Conservation (phyloP, 2,797 vertebrate genomes). For the Buceros bicornis region DNA sequence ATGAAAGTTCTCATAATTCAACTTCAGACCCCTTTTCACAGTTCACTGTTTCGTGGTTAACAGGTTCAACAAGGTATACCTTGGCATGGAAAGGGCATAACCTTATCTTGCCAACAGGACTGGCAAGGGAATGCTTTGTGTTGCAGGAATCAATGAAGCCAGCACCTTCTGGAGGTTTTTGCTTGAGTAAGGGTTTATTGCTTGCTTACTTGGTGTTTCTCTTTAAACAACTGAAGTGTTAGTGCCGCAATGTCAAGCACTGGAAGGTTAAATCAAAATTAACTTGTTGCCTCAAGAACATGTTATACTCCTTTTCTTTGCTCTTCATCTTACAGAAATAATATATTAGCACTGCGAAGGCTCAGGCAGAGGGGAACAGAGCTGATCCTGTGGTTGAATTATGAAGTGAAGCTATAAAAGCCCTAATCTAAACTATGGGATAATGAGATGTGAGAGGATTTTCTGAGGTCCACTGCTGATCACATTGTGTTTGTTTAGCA, state of each 20-base stretch:
- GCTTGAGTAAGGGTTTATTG: background rate
- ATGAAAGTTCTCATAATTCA: background rate
- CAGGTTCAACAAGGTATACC: background rate
- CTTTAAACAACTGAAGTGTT: background rate
- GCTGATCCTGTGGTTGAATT: conserved; percentile 63
- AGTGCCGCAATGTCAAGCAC: background rate
- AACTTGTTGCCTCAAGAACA: background rate
- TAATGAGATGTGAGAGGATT: conserved; percentile 79
- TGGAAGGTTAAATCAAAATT: conserved; percentile 12
- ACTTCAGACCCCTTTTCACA: background rate
- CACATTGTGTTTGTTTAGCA: conserved; percentile 75
- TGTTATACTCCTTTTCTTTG: background rate
- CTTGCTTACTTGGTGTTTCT: background rate
- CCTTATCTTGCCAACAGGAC: background rate
- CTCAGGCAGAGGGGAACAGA: conserved; percentile 40
- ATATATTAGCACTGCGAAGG: conserved; percentile 4
- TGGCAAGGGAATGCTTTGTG: rapidly evolving
- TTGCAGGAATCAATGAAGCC: background rate
- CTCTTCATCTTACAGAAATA: conserved; percentile 68
- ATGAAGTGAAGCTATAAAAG: conserved; percentile 67
- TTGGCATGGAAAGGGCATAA: background rate
- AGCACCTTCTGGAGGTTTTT: background rate
- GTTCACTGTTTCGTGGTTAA: background rate
- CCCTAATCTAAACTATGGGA: conserved; percentile 76
- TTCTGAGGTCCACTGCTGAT: conserved; percentile 70